These are phyloP conservation scores for Phataginus tricuspis DNA, from an alignment of 2,797 vertebrate species.

Conservation along the genomic window DNA sequence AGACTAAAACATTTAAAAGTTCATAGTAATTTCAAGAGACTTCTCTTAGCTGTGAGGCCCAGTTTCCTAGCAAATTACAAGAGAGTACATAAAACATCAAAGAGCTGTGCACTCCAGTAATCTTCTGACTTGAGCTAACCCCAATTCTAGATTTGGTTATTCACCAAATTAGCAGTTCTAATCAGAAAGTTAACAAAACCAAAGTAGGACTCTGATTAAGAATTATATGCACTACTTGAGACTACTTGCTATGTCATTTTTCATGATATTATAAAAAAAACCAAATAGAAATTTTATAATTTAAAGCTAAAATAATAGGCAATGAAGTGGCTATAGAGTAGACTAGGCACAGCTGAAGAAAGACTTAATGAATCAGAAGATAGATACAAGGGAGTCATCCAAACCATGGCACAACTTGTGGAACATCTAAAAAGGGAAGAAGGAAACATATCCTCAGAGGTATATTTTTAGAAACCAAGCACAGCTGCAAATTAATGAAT, in stretches of 20 bases:
- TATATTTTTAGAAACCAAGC: not conserved
- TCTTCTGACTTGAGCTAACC: not conserved
- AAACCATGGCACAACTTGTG: not conserved
- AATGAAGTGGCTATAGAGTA: not conserved
- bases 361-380: not conserved
- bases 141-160: not conserved
- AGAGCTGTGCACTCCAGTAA: not conserved
- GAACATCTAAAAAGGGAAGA: not conserved
- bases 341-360: not conserved
- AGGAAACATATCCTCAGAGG: not conserved
- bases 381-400: not conserved
- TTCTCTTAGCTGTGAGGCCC: not conserved
- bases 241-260: not conserved
- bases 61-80: not conserved
- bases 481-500: not conserved
- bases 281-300: not conserved
- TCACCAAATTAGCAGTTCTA: not conserved
- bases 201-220: not conserved
- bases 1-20: not conserved
- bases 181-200: not conserved
- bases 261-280: not conserved
- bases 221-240: not conserved
- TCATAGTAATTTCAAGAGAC: not conserved
- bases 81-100: not conserved
- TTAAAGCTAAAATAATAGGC: conserved; percentile 13